These are phyloP conservation scores for Rhinella marina DNA, from an alignment of 2,797 vertebrate genomes.

Conservation along the genomic window DNA sequence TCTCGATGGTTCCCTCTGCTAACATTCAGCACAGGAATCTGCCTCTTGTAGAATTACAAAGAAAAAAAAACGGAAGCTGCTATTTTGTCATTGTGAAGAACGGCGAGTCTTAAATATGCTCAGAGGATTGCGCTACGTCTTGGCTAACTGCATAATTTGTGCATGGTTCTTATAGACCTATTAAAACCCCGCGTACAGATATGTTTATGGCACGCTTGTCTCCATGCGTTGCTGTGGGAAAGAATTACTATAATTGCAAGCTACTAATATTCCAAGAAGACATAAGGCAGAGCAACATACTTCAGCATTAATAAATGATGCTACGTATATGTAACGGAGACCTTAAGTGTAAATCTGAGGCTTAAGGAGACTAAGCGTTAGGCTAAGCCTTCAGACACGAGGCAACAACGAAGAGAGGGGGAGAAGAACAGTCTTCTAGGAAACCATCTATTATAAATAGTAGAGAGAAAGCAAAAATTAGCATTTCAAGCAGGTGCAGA, in stretches of 20 bases:
- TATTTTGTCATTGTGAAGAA: constrained; percentile 54
- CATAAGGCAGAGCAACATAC: constrained; percentile 48
- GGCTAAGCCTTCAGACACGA: constrained; percentile 25
- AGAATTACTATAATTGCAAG: constrained; percentile 58
- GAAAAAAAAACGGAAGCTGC: constrained; percentile 52
- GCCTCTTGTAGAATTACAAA: constrained; percentile 55
- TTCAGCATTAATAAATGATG: constrained; percentile 59
- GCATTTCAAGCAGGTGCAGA: constrained; percentile 17
- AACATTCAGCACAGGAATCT: constrained; percentile 46
- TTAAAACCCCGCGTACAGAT: constrained; percentile 45
- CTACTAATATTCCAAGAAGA: constrained; percentile 54
- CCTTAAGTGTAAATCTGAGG: constrained; percentile 45
- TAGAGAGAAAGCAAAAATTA: constrained; percentile 4
- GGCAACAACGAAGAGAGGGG: neutral
- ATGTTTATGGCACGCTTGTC: constrained; percentile 59
- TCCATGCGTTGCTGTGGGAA: constrained; percentile 42
- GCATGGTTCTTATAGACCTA: constrained; percentile 57
- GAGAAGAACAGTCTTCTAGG: neutral
- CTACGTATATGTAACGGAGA: constrained; percentile 22
- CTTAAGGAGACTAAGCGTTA: neutral
- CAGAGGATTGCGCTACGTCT: constrained; percentile 51
- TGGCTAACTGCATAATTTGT: constrained; percentile 59
- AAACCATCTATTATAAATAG: neutral
- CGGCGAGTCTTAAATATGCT: constrained; percentile 58
- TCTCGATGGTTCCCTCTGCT: constrained; percentile 49